Base-by-base conservation (phyloP, 2,113 vertebrate genomes). In the Aptenodytes forsteri region DNA sequence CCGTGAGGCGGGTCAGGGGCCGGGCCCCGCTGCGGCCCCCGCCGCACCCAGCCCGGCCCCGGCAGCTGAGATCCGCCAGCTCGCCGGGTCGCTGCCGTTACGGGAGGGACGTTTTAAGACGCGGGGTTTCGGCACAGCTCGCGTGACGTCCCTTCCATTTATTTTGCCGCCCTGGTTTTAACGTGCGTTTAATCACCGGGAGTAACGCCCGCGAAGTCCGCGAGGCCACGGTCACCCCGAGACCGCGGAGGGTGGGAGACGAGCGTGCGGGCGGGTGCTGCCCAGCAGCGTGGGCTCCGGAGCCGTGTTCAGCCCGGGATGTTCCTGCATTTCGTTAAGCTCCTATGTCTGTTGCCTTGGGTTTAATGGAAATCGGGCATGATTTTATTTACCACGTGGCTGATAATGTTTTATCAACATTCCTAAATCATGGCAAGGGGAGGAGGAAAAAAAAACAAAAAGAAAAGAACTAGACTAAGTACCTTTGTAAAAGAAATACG, bases 261-360 rank as follows among this genome's bases (percentile, higher is more conserved):
- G 3, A 21, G 21, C 0, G 9, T 10, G 4, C 2, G 5, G 67
- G 61, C 26, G 3, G 1, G 26, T 2, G 34, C 50, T 26, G 34
- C 12, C 0, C 0, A 5, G 23, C 5, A 44, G 5, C 1, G 2
- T 9, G 0, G 0, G 36, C 23, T n/a, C 27, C 6, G 0, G 4
- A 0, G 7, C 1, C 3, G 2, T 4, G 8, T 50, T 23, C 54
- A 16, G 2, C 23, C 6, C 8, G 14, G 29, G 11, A 19, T 2
- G 29, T 4, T 27, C 54, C 27, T n/a, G 1, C 38, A 0, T 6
- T 56, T 46, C 42, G 32, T 58, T 50, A 36, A n/a, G 26, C 30
- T 13, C 19, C 1, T 5, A 20, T 18, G 6, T 30, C 42, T 61
- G n/a, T 11, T 55, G 77, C 26, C 69, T 42, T 11, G 61, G 52